Evolutionary conservation across 2,888 invertebrate species (phyloP).

Genomic region (Pterostichus madidus): DNA sequence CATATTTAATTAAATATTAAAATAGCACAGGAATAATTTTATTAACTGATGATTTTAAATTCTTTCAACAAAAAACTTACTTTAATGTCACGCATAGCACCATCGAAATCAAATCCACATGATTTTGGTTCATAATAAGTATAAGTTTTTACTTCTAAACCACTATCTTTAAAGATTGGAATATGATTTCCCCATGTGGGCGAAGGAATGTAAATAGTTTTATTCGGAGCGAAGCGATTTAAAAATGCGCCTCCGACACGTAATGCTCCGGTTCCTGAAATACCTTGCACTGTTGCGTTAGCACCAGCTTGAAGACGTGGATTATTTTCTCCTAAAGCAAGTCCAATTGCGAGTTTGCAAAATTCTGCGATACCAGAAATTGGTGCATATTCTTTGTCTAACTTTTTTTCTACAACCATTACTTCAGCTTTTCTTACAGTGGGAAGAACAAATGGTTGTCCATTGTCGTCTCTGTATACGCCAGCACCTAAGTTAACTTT

Average conservation of each 20-base stretch:
- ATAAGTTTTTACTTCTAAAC: slow-evolving; percentile 92
- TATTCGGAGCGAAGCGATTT: slow-evolving; percentile 88
- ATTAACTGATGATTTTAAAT: not conserved
- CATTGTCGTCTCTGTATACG: slow-evolving; percentile 98
- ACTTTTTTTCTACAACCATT: slow-evolving; percentile 81
- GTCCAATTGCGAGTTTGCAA: slow-evolving; percentile 87
- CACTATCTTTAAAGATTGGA: slow-evolving; percentile 94
- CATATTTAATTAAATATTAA: not conserved
- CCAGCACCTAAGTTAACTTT: slow-evolving; percentile 98
- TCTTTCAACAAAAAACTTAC: slow-evolving; percentile 76
- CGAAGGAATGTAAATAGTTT: slow-evolving; percentile 91
- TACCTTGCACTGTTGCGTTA: slow-evolving; percentile 88
- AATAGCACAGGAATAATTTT: not conserved
- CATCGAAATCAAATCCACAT: slow-evolving; percentile 95
- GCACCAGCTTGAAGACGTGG: slow-evolving; percentile 84
- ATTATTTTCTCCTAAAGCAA: slow-evolving; percentile 93
- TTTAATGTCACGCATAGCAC: slow-evolving; percentile 91
- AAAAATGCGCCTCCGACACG: slow-evolving; percentile 94
- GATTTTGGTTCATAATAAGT: slow-evolving; percentile 96
- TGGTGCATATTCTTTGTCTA: slow-evolving; percentile 97
- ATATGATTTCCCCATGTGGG: slow-evolving; percentile 99
- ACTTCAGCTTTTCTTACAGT: slow-evolving; percentile 93
- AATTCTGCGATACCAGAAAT: slow-evolving; percentile 93
- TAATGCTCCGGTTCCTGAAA: slow-evolving; percentile 98
- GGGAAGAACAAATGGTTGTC: slow-evolving; percentile 96